phyloP scores from a whole-genome alignment of 2,797 vertebrate genomes.

The Melanotaenia pygmaea region DNA sequence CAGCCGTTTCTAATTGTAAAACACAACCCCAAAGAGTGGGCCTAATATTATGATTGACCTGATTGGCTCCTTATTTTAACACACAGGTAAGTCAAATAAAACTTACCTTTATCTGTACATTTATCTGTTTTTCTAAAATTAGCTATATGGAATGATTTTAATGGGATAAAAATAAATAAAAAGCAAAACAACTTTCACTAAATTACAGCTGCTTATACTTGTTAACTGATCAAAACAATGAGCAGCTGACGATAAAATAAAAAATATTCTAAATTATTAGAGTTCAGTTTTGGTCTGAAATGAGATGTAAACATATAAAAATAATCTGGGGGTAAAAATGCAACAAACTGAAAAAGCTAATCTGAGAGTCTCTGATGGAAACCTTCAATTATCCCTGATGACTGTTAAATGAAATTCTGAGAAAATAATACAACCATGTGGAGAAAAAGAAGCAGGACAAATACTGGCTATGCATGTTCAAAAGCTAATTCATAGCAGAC shows the following conservation, averaged over 20 bases:
- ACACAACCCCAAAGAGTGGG: conserved; percentile 16
- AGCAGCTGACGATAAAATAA: conserved; percentile 29
- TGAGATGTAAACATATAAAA: conserved; percentile 17
- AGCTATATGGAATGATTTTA: conserved; percentile 29
- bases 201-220: conserved; percentile 28
- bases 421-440: conserved; percentile 16
- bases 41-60: conserved; percentile 20
- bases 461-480: neutral
- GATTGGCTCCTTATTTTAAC: conserved; percentile 5
- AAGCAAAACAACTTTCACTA: neutral
- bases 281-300: conserved; percentile 26
- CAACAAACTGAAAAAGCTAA: conserved; percentile 23
- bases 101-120: conserved; percentile 18
- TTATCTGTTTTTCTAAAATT: conserved; percentile 38
- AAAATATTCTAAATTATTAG: conserved; percentile 44
- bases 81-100: conserved; percentile 6
- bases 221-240: conserved; percentile 50
- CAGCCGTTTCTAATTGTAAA: neutral
- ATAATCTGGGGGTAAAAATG: conserved; percentile 1
- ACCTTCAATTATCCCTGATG: conserved; percentile 26
- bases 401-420: conserved; percentile 13
- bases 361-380: conserved; percentile 3
- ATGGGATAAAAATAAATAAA: conserved; percentile 25
- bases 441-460: neutral
- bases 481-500: neutral